Conservation (phyloP, 2,113 vertebrate species). For the Dicentrarchus labrax region DNA sequence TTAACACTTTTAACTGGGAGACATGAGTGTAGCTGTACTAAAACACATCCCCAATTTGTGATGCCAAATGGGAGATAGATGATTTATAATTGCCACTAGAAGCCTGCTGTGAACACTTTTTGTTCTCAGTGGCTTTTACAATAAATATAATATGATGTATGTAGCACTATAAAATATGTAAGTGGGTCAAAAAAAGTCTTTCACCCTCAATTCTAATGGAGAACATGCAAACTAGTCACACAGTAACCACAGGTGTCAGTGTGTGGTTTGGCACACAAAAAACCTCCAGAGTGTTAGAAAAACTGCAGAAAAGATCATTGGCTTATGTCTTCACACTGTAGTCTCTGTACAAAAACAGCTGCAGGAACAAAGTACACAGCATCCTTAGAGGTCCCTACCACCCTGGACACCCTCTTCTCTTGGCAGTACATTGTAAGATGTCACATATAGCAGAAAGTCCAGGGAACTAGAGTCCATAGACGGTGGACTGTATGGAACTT, state of each 20-base stretch:
- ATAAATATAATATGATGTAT: not conserved
- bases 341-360: not conserved
- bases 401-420: not conserved
- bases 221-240: not conserved
- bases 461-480: not conserved
- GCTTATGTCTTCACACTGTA: not conserved
- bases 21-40: too few relatives aligned
- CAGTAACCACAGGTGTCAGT: not conserved
- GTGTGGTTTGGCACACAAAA: not conserved
- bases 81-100: not conserved
- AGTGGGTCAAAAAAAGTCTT: not conserved
- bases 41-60: not conserved
- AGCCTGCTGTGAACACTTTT: not conserved
- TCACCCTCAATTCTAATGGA: not conserved
- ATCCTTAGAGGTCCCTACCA: not conserved
- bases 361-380: not conserved
- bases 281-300: not conserved
- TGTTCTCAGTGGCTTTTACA: not conserved
- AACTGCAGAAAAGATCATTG: not conserved
- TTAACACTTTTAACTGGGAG: not conserved
- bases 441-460: not conserved
- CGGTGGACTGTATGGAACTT: not conserved
- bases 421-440: conserved; percentile 1
- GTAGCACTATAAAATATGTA: not conserved
- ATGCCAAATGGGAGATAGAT: not conserved